Evolutionary conservation across 2,797 vertebrate species (phyloP).

Genomic region (Limnodromus scolopaceus): DNA sequence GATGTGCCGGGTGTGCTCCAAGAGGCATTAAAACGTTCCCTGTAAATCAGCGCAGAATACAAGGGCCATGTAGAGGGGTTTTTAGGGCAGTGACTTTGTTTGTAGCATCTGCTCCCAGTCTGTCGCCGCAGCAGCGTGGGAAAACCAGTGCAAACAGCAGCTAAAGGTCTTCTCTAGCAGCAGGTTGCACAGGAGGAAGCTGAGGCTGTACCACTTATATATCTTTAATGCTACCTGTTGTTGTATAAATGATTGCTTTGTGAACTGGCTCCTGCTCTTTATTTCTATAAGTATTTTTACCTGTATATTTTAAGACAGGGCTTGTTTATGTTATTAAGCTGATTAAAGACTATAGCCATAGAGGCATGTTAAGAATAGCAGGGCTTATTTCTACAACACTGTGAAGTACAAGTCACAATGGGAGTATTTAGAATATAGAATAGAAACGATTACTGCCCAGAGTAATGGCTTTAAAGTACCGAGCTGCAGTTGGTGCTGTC

Average conservation of each 20-base stretch:
- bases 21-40: background rate
- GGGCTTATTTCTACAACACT: background rate
- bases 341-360: background rate
- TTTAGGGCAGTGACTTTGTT: background rate
- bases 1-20: background rate
- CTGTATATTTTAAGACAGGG: background rate
- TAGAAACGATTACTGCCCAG: background rate
- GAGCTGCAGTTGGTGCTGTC: background rate
- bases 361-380: background rate
- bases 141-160: background rate
- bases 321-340: constrained; percentile 20
- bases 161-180: background rate
- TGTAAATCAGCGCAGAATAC: background rate
- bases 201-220: background rate
- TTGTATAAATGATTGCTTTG: background rate
- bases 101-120: background rate
- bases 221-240: background rate
- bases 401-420: background rate
- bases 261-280: background rate
- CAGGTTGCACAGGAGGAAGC: background rate
- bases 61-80: background rate
- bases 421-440: background rate
- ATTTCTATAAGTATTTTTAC: background rate
- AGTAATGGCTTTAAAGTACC: background rate
- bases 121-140: background rate